These are phyloP conservation scores for Hybos culiciformis DNA, from an alignment of 2,888 invertebrate genomes.

Conservation along the genomic window DNA sequence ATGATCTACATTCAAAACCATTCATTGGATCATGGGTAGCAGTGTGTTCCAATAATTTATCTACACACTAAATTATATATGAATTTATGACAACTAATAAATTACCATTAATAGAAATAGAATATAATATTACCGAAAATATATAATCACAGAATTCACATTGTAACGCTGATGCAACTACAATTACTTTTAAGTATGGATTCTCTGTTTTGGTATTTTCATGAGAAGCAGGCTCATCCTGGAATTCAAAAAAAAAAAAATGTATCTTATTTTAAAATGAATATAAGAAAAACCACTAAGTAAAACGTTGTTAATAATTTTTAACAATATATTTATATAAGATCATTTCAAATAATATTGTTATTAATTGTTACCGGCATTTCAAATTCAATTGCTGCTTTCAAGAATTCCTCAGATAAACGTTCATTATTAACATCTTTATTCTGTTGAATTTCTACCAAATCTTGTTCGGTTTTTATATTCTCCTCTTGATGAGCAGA, in stretches of 20 bases:
- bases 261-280: too few species aligned
- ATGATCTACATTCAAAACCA: constrained; percentile 32
- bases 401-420: neutral
- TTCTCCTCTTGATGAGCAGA: constrained; percentile 18
- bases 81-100: too few species aligned
- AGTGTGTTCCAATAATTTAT: constrained; percentile 32
- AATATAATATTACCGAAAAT: too few species aligned
- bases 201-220: neutral
- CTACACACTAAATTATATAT: too few species aligned
- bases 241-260: neutral
- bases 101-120: too few species aligned
- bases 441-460: constrained; percentile 13
- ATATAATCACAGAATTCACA: constrained; percentile 48
- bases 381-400: neutral
- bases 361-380: too few species aligned
- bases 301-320: too few species aligned
- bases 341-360: too few species aligned
- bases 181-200: constrained; percentile 19
- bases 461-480: constrained; percentile 15
- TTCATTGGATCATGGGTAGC: constrained; percentile 25
- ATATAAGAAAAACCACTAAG: too few species aligned
- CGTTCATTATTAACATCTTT: neutral
- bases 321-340: too few species aligned
- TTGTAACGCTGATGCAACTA: constrained; percentile 36
- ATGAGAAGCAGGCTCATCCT: neutral